A percentile compares a stretch with the other conserved stretches of the same genome.
Evolutionary conservation across 1,140 invertebrate species (phyloP).

Genomic region (Whitmania pigra): DNA sequence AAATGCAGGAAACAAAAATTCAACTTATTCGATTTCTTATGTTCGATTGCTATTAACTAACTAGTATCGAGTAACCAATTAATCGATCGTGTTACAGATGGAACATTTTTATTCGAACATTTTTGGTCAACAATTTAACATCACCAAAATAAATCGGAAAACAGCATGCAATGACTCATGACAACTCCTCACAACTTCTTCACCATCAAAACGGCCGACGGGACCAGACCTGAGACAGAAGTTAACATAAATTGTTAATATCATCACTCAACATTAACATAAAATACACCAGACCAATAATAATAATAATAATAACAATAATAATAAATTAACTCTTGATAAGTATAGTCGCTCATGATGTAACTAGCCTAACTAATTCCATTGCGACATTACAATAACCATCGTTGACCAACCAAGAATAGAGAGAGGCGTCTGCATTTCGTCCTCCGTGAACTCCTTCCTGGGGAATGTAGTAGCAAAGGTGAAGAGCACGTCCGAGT

Average conservation of each 20-base stretch:
- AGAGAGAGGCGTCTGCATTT: conserved; percentile 71
- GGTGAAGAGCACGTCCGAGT: conserved; percentile 52
- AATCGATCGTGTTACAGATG: not conserved
- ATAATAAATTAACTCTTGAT: too few species aligned
- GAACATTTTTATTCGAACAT: too few species aligned
- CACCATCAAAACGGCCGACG: conserved; percentile 64
- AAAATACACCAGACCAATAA: too few species aligned
- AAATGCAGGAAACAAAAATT: not conserved
- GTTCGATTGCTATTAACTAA: too few species aligned
- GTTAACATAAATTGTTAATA: too few species aligned
- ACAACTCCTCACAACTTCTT: conserved; percentile 22
- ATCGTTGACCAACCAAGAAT: conserved; percentile 53
- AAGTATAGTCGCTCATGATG: too few species aligned
- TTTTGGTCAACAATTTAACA: not conserved
- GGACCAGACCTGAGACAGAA: conserved; percentile 54
- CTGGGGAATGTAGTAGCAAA: conserved; percentile 76
- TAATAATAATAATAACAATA: not conserved
- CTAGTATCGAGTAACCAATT: not conserved
- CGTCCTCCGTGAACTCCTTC: conserved; percentile 68
- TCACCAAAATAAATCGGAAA: not conserved
- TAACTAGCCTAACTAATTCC: too few species aligned
- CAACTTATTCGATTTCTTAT: too few species aligned
- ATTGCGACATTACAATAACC: conserved; percentile 7
- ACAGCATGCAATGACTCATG: not conserved
- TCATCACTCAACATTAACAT: too few species aligned